Evolutionary conservation across 35 echinoderm and acorn worm genomes (phyloP), one percentile per base, ranked within the genome.

Genomic region (Anneissia japonica): DNA sequence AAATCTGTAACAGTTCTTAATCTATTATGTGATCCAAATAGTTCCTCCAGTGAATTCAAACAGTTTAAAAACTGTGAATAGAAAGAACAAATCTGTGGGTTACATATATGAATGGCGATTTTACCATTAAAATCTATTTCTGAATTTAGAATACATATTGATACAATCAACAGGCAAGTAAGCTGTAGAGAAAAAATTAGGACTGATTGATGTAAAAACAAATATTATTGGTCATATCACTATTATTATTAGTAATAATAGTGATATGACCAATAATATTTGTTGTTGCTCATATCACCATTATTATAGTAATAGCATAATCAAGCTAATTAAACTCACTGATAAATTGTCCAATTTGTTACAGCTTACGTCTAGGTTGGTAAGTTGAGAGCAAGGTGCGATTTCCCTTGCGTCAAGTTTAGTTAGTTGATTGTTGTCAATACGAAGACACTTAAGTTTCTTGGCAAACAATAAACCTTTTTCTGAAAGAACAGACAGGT

Each of bases 301-400:
- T n/a, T n/a, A n/a, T n/a, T n/a, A n/a, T n/a, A n/a, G n/a, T n/a
- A n/a, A n/a, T n/a, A n/a, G n/a, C n/a, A n/a, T n/a, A n/a, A n/a
- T n/a, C n/a, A n/a, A n/a, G n/a, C 51, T 14, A 34, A 75, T 75
- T 21, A 34, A 36, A 98, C 89, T 94, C 74, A 99, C 96, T 31
- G 89, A 30, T 29, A 99, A 73, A 34, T 87, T 93, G 31, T 94
- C 83, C 36, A 99, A 51, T 38, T 37, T 86, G 79, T 99, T 99
- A 38, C 83, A 85, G 76, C 96, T 99, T 79, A 99, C 77, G 76
- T 99, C 96, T 23, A 99, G 76, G 73, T 87, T 91, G 7, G 92
- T 91, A 17, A 99, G 83, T 34, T 87, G 89, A 81, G 88, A 91
- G 43, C 89, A 90, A 4, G 89, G 32, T 45, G 92, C 96, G 0